phyloP scores from a whole-genome alignment of 2,113 vertebrate genomes.

The Vanacampus margaritifer region DNA sequence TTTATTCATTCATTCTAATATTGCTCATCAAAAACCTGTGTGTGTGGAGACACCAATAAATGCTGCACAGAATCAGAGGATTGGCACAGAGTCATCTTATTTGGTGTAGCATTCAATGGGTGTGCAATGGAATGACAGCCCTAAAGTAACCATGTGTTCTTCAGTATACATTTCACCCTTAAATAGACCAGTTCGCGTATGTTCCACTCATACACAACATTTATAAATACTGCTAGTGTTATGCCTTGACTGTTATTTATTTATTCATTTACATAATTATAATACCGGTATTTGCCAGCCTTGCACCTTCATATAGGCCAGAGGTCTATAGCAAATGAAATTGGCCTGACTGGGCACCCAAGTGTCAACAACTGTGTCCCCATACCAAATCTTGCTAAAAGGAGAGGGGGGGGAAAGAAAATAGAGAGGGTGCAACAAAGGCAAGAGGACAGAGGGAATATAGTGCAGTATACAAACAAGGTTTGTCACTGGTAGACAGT shows the following conservation, averaged over 20 bases:
- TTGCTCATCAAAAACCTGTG: too few species aligned
- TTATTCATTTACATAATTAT: neutral
- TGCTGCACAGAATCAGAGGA: too few species aligned
- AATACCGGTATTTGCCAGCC: neutral
- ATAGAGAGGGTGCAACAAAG: constrained; percentile 42
- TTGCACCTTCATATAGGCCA: neutral
- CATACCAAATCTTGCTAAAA: constrained; percentile 15
- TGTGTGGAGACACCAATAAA: too few species aligned
- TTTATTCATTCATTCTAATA: too few species aligned
- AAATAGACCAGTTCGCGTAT: neutral
- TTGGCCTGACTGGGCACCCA: constrained; percentile 14
- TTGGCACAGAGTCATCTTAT: too few species aligned
- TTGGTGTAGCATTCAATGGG: neutral
- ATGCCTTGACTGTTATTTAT: neutral
- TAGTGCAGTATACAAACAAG: constrained; percentile 79
- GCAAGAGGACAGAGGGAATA: constrained; percentile 50
- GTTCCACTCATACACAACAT: neutral
- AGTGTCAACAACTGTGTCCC: constrained; percentile 28
- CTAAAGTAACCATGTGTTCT: neutral
- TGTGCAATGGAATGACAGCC: neutral
- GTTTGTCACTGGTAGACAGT: constrained; percentile 84
- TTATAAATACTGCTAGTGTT: neutral
- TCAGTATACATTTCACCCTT: neutral
- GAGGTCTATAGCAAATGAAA: neutral
- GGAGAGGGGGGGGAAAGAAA: constrained; percentile 4